phyloP scores from a whole-genome alignment of 1,140 invertebrate species.

The Apis florea region DNA sequence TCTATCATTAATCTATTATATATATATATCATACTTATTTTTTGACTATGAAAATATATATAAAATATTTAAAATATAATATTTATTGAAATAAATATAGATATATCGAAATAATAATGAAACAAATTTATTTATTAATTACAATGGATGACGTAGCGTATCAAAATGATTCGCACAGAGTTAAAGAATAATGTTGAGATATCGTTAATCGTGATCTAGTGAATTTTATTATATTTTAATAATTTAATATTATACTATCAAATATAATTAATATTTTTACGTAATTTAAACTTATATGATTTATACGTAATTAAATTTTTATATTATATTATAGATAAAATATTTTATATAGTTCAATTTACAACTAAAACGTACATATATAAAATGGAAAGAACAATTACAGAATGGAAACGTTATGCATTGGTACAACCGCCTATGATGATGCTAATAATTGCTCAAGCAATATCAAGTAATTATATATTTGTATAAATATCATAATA shows the following conservation, averaged over 20 bases:
- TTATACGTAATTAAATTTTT: neutral
- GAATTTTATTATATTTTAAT: neutral
- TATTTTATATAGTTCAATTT: neutral
- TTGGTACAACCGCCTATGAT: slow-evolving; percentile 65
- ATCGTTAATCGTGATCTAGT: neutral
- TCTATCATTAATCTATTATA: neutral
- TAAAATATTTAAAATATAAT: neutral
- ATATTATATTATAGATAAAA: no score
- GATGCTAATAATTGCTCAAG: slow-evolving; percentile 55
- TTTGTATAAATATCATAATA: neutral
- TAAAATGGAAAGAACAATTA: slow-evolving; percentile 53
- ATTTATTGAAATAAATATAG: neutral
- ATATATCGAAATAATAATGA: neutral
- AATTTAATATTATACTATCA: neutral
- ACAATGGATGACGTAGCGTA: slow-evolving; percentile 21
- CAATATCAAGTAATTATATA: slow-evolving; percentile 63
- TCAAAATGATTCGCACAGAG: neutral
- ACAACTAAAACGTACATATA: neutral
- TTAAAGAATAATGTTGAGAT: slow-evolving; percentile 4
- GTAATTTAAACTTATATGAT: neutral
- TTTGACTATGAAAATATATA: neutral
- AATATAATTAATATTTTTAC: neutral
- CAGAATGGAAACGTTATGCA: slow-evolving; percentile 63
- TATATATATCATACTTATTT: neutral
- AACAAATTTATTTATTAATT: neutral